These are phyloP conservation scores for Stenchaetothrips biformis DNA, from an alignment of 2,888 invertebrate genomes.

Conservation along the genomic window DNA sequence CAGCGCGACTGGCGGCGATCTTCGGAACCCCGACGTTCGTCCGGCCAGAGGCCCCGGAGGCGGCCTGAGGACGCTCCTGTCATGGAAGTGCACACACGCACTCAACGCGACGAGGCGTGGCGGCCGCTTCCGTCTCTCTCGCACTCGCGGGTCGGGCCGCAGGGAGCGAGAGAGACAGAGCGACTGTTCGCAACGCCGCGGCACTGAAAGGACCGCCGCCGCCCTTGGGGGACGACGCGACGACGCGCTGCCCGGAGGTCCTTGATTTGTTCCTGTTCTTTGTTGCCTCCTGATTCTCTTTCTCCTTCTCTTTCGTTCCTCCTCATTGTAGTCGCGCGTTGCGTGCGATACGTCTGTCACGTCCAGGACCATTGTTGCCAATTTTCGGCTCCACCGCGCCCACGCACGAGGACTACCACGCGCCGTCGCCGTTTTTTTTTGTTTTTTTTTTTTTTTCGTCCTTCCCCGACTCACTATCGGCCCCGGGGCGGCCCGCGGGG, in stretches of 20 bases:
- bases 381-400: slow-evolving; percentile 5
- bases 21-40: background rate
- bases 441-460: background rate
- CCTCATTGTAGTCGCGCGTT: background rate
- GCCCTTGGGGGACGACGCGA: no score
- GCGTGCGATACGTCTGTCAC: background rate
- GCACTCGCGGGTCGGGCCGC: no score
- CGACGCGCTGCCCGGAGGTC: background rate
- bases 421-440: background rate
- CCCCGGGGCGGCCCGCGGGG: no score
- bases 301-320: background rate
- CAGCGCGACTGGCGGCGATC: no score
- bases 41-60: background rate
- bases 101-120: background rate
- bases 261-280: slow-evolving; percentile 21
- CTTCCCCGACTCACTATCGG: background rate
- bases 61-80: background rate
- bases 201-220: no score
- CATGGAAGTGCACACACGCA: background rate
- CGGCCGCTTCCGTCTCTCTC: no score
- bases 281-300: background rate
- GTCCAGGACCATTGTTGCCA: slow-evolving; percentile 14
- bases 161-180: background rate
- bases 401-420: background rate
- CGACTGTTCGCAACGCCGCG: no score